phyloP scores from a whole-genome alignment of 2,113 vertebrate genomes.

The Arvicanthis niloticus region DNA sequence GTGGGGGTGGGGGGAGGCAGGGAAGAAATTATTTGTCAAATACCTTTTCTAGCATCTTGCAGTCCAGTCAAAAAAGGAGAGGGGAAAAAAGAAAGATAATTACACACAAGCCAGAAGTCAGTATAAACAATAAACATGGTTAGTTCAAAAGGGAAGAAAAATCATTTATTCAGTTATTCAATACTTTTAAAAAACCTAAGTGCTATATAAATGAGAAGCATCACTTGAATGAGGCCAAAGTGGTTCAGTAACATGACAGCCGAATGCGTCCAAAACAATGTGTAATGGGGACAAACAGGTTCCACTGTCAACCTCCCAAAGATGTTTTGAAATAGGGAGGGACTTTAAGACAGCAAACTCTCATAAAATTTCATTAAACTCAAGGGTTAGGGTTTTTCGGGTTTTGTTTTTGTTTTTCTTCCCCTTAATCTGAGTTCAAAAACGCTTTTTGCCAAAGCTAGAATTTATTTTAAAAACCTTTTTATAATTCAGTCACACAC shows the following conservation, averaged over 20 bases:
- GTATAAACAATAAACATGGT: background rate
- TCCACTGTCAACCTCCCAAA: constrained; percentile 51
- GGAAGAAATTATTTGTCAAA: constrained; percentile 29
- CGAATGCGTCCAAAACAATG: background rate
- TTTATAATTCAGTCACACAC: background rate
- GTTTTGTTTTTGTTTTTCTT: background rate
- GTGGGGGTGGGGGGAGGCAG: background rate
- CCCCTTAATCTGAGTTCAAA: background rate
- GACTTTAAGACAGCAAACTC: constrained; percentile 48
- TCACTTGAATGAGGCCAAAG: constrained; percentile 34
- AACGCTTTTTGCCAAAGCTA: background rate
- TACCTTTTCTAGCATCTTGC: constrained; percentile 45
- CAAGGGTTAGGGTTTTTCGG: background rate
- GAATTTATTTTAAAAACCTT: background rate
- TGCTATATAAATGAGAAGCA: constrained; percentile 18
- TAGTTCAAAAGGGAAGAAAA: background rate
- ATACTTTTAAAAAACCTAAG: background rate
- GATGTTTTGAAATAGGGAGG: constrained; percentile 53
- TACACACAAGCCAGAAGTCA: constrained; percentile 30
- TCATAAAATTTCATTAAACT: constrained; percentile 42
- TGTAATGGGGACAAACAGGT: constrained; percentile 63
- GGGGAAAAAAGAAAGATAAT: background rate
- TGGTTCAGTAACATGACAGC: constrained; percentile 7
- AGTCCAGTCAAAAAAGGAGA: background rate
- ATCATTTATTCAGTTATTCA: constrained; percentile 10